Evolutionary conservation across 2,797 vertebrate genomes (phyloP).

Genomic region (Onychomys arenicola): DNA sequence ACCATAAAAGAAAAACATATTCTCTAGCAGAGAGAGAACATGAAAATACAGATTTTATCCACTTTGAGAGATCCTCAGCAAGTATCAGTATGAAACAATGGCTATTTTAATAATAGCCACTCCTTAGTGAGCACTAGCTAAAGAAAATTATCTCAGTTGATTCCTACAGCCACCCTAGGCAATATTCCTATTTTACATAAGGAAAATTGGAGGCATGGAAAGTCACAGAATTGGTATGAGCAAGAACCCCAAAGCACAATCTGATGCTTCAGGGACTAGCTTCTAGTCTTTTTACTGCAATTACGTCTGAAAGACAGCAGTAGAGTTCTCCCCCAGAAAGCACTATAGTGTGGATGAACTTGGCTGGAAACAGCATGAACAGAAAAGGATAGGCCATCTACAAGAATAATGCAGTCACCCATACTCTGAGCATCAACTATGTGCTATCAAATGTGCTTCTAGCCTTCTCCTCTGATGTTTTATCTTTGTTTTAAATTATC

Average conservation of each 20-base stretch:
- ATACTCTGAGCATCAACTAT: background rate
- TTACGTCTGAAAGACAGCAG: background rate
- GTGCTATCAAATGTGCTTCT: background rate
- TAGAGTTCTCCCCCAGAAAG: background rate
- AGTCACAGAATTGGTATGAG: background rate
- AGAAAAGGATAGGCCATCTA: conserved; percentile 10
- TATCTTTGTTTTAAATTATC: conserved; percentile 28
- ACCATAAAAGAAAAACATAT: background rate
- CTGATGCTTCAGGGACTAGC: background rate
- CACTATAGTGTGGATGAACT: background rate
- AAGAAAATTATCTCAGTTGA: background rate
- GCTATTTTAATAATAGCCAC: background rate
- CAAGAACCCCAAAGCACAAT: background rate
- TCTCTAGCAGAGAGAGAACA: background rate
- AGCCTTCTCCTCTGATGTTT: background rate
- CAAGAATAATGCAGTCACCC: background rate
- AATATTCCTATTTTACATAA: conserved; percentile 12
- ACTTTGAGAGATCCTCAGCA: conserved; percentile 7
- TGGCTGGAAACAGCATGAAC: conserved; percentile 22
- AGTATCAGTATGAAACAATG: background rate
- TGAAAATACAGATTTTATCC: background rate
- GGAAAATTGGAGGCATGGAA: background rate
- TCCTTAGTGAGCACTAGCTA: conserved; percentile 7
- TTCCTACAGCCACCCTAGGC: background rate
- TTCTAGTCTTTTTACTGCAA: background rate